Base-by-base conservation (phyloP, 2,113 vertebrate species). In the Scomber japonicus region DNA sequence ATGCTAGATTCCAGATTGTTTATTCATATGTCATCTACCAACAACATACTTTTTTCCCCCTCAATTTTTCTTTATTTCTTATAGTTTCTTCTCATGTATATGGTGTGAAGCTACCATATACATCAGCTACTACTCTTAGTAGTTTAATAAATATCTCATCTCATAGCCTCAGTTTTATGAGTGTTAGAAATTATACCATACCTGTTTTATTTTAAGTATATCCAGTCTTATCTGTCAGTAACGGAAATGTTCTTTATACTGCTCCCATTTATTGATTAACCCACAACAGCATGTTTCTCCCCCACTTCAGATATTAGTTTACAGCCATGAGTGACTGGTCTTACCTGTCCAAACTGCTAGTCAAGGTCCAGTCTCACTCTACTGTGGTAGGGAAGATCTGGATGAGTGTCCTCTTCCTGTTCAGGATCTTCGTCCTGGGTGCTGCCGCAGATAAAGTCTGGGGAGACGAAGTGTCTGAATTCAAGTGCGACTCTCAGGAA, bases 301-400 rank as follows among this genome's bases (percentile, higher is more conserved):
- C 46, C 14, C 11, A 4, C 19, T 30, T 31, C 17, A 83, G 75
- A 67, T 17, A 3, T 65, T 48, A 24, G 12, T 24, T 31, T 64
- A 5, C 30, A 24, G 57, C 59, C 75, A 95, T 95, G 94, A 91
- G 92, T 11, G 94, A 95, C 82, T 95, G 94, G 93, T 89, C 92
- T 1, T 94, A 94, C 60, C 82, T 95, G 48, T 89, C 91, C 4
- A 49, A 53, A 0, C 86, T 95, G 27, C 86, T 95, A 15, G 90
- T 94, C 71, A 94, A 94, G 66, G 94, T 95, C 46, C 93, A 94
- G 85, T 74, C 90, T 54, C 92, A 95, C 60, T 94, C 94, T 65
- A 95, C 94, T 0, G 91, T 93, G 7, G 85, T 95, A 4, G 94
- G 94, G 4, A 95, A 94, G 89, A 89, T 95, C 66, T 95, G 94